Percentiles rank a stretch among this genome's conserved stretches.
Evolutionary conservation across 2,797 vertebrate species (phyloP).

Genomic region (Pelobates cultripes): DNA sequence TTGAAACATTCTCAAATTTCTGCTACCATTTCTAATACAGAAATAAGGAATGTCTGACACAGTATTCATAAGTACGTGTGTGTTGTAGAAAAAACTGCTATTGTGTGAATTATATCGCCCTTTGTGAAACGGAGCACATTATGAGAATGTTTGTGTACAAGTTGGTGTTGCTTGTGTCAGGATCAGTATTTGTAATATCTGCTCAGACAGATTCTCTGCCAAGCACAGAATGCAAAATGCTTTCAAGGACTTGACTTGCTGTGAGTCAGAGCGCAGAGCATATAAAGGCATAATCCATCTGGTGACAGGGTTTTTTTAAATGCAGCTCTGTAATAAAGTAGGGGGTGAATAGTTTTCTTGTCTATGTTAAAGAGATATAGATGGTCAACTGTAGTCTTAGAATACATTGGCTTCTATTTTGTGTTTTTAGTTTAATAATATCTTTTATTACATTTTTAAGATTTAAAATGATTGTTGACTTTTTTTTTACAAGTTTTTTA

Average conservation of each 20-base stretch:
- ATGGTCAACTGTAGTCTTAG: no score
- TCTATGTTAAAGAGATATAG: no score
- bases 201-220: background rate
- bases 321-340: no score
- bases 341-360: no score
- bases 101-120: background rate
- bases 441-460: no score
- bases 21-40: background rate
- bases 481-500: no score
- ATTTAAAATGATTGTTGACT: no score
- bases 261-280: constrained; percentile 5
- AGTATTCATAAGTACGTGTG: background rate
- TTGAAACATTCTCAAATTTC: no score
- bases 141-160: background rate
- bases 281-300: constrained; percentile 16
- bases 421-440: no score
- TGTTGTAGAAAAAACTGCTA: background rate
- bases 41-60: background rate
- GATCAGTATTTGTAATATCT: constrained; percentile 21
- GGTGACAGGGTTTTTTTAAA: background rate
- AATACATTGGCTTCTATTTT: no score
- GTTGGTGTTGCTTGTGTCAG: background rate
- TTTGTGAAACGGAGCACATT: background rate
- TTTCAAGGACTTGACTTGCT: constrained; percentile 8
- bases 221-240: constrained; percentile 4